Base-by-base conservation (phyloP, 2,797 vertebrate species). In the Molothrus ater region DNA sequence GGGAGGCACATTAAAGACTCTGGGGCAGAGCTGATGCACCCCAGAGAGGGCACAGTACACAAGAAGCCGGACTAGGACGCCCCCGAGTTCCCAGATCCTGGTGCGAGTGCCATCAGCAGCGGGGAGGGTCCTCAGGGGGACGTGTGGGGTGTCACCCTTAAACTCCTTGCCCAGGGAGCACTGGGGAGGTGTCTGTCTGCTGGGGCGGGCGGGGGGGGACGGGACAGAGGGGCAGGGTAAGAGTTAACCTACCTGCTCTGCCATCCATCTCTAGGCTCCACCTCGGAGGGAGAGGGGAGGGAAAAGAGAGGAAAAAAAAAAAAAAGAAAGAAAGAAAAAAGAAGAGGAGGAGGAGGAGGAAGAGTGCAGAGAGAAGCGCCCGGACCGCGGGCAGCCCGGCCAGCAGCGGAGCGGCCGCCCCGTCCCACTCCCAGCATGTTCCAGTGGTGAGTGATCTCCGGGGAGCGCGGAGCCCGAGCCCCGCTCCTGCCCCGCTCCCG, bases 191-290 rank as follows among this genome's bases (percentile, higher is more conserved):
- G 38, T 56, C 34, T 59, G 53, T 29, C 54, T 25, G 28, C 42
- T 18, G 59, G 25, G 26, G 48, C 12, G 34, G 50, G 71, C 19
- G 17, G 21, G 48, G 53, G 53, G 43, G n/a, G 56, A 38, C 70
- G 31, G 32, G 8, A 19, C 51, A 5, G 48, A 95, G 70, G 88
- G 90, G 95, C 63, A 94, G 95, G 86, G 92, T 78, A 96, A 94
- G 96, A 81, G 95, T 96, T 95, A 96, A 96, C 78, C 80, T 96
- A 96, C 96, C 96, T 96, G 96, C 86, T 71, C 80, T 80, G 76
- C 88, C 86, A 51, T 93, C 91, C 80, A 45, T 85, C 86, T 61
- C 78, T 90, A 95, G 86, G 89, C 96, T 96, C 96, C 96, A 95
- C 96, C 96, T 96, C 96, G 80, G 43, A 59, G 86, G 72, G 83